These are phyloP conservation scores for Amblyopsis hoosieri DNA, from an alignment of 2,797 vertebrate species.

Conservation along the genomic window DNA sequence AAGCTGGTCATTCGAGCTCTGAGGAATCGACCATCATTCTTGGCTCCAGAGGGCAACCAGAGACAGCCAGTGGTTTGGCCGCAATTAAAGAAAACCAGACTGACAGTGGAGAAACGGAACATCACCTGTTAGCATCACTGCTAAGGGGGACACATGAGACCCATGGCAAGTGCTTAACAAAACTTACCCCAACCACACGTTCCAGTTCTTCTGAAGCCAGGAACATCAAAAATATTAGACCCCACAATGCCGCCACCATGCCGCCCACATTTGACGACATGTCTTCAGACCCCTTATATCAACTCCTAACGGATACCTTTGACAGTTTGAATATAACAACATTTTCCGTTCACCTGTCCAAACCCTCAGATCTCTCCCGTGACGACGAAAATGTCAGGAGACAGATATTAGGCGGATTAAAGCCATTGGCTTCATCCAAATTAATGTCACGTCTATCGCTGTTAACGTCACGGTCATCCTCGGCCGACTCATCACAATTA, in stretches of 20 bases:
- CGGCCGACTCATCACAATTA: neutral
- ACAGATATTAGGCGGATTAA: slow-evolving; percentile 34
- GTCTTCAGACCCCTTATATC: slow-evolving; percentile 44
- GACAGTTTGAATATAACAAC: slow-evolving; percentile 45
- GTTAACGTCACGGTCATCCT: neutral
- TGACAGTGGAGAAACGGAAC: neutral
- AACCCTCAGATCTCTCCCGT: slow-evolving; percentile 21
- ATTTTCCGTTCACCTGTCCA: slow-evolving; percentile 55
- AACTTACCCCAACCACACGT: neutral
- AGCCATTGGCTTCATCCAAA: slow-evolving; percentile 17
- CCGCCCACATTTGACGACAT: neutral
- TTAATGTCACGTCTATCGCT: neutral
- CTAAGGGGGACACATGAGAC: slow-evolving; percentile 21
- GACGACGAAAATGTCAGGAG: slow-evolving; percentile 24
- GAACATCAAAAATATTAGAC: neutral
- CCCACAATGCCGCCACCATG: neutral
- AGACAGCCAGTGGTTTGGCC: slow-evolving; percentile 24
- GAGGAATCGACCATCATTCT: slow-evolving; percentile 21
- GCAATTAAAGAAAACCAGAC: slow-evolving; percentile 23
- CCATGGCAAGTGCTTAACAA: slow-evolving; percentile 56
- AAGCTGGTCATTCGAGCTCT: slow-evolving; percentile 23
- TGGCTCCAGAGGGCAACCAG: slow-evolving; percentile 34
- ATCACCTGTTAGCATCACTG: slow-evolving; percentile 15
- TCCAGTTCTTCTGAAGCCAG: slow-evolving; percentile 11
- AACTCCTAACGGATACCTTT: slow-evolving; percentile 51